phyloP scores from a whole-genome alignment of 2,888 invertebrate species.

The Andricus curvator region DNA sequence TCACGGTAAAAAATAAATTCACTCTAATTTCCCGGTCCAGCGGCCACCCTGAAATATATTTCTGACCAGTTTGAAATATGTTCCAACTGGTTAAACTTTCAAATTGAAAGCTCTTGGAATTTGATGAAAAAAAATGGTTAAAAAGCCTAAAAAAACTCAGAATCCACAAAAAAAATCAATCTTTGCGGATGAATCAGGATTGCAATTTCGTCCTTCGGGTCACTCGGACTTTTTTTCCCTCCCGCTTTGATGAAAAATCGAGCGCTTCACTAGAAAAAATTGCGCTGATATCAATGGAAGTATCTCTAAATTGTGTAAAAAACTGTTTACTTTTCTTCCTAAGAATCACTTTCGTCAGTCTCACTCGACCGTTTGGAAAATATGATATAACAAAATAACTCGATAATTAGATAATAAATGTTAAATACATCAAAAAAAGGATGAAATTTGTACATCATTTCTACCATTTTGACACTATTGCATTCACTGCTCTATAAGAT shows the following conservation, averaged over 20 bases:
- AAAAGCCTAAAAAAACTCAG: background rate
- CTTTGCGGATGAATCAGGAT: conserved; percentile 38
- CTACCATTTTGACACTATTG: conserved; percentile 22
- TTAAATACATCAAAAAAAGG: background rate
- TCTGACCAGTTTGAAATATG: too few species aligned
- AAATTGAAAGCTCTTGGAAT: background rate
- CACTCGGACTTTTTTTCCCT: background rate
- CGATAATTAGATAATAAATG: background rate
- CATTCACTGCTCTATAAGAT: background rate
- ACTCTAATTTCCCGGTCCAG: too few species aligned
- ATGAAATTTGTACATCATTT: conserved; percentile 32
- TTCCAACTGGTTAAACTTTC: background rate
- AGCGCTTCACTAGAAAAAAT: conserved; percentile 8
- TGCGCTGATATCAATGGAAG: conserved; percentile 6
- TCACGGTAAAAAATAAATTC: too few species aligned
- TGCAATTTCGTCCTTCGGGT: conserved; percentile 30
- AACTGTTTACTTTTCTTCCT: background rate
- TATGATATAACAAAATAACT: background rate
- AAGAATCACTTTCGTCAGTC: conserved; percentile 24
- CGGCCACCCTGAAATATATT: too few species aligned
- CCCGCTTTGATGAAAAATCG: background rate
- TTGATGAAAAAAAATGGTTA: background rate
- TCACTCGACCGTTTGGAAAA: conserved; percentile 23
- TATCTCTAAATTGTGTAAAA: background rate
- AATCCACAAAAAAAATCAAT: background rate